phyloP scores from a whole-genome alignment of 2,797 vertebrate species.

The Pelochelys cantorii region DNA sequence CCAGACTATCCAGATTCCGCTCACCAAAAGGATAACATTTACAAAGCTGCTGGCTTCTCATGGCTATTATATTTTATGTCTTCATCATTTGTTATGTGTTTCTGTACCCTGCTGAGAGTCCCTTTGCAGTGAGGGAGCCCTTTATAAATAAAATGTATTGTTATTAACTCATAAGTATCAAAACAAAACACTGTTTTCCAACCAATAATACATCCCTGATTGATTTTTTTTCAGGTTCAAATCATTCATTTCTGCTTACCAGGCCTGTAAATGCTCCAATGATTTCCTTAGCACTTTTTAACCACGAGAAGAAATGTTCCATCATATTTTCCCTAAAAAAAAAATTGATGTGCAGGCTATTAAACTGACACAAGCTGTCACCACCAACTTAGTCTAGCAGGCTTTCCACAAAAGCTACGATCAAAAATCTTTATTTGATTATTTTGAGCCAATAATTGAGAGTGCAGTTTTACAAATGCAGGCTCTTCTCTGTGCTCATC shows the following conservation, averaged over 20 bases:
- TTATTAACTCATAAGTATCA: not conserved
- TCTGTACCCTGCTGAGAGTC: not conserved
- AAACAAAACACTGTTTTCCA: not conserved
- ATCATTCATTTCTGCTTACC: not conserved
- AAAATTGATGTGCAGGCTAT: not conserved
- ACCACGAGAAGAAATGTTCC: not conserved
- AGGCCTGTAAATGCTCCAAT: not conserved
- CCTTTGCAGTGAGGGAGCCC: not conserved
- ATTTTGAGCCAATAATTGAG: not conserved
- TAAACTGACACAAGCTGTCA: not conserved
- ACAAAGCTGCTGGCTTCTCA: not conserved
- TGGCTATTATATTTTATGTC: not conserved
- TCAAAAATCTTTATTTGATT: not conserved
- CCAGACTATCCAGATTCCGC: not conserved
- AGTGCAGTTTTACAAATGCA: not conserved
- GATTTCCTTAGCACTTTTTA: not conserved
- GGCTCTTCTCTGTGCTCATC: not conserved
- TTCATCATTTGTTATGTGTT: not conserved
- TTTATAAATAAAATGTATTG: not conserved
- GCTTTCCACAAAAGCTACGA: not conserved
- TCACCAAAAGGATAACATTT: not conserved
- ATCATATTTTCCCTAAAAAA: too few relatives aligned
- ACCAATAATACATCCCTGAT: not conserved
- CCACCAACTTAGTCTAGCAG: not conserved
- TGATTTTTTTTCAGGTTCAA: not conserved